phyloP scores from a whole-genome alignment of 1,140 invertebrate species.

The Lepidurus packardi region DNA sequence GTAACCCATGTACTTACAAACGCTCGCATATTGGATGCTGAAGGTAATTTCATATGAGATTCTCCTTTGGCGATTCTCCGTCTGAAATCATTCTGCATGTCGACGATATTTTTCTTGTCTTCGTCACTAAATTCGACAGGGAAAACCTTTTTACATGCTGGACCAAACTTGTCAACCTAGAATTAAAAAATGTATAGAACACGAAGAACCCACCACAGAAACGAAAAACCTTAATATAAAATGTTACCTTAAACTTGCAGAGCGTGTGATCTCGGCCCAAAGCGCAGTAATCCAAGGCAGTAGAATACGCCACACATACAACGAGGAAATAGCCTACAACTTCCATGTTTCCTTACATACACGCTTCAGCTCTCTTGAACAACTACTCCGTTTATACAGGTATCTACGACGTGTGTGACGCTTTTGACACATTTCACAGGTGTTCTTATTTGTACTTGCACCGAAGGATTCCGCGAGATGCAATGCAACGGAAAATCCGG shows the following conservation, averaged over 20 bases:
- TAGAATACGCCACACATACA: background rate
- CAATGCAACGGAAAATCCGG: background rate
- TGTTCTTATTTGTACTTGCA: background rate
- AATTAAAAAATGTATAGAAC: background rate
- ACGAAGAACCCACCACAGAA: background rate
- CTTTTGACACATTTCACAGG: background rate
- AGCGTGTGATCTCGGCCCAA: constrained; percentile 29
- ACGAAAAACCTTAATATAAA: background rate
- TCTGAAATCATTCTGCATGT: constrained; percentile 69
- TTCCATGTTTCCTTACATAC: background rate
- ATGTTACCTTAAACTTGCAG: constrained; percentile 32
- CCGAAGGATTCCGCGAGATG: background rate
- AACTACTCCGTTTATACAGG: background rate
- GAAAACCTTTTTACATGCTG: constrained; percentile 12
- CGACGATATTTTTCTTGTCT: constrained; percentile 38
- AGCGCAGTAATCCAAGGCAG: constrained; percentile 27
- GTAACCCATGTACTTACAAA: background rate
- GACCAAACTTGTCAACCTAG: constrained; percentile 16
- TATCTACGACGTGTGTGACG: background rate
- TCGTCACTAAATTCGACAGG: constrained; percentile 16
- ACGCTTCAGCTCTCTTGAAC: background rate
- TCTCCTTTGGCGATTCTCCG: constrained; percentile 69
- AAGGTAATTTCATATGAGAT: constrained; percentile 52
- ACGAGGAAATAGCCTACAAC: background rate
- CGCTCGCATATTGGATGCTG: constrained; percentile 59